Base-by-base conservation (phyloP, 2,797 vertebrate genomes). In the Hypotaenidia philippensis region DNA sequence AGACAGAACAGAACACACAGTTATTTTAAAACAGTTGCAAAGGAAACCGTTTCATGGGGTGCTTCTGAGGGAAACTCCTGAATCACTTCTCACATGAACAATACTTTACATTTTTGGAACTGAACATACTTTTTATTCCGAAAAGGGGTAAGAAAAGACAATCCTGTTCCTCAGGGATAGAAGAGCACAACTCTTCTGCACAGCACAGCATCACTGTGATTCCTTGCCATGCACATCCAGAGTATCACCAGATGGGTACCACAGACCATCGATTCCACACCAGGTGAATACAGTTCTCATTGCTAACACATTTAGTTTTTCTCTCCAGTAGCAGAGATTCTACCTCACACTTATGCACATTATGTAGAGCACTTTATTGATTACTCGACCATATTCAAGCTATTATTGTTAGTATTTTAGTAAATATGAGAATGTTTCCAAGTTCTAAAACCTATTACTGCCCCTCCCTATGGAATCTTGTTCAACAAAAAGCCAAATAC, bases 401-500 rank as follows among this genome's bases (percentile, higher is more conserved):
- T 55, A 49, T 19, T 55, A 26, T 5, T 78, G 26, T 34, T 15
- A 52, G 56, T 36, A 91, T 90, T 94, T 96, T 29, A 69, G 45
- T 76, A 89, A 91, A 40, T 76, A 79, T 9, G 52, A 71, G 31
- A 86, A 61, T 22, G 50, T 56, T 91, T 69, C n/a, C 87, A 71
- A 92, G 66, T 69, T 76, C 6, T 66, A 40, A 94, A 89, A 45
- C 80, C 56, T 56, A 84, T 56, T 83, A 47, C 81, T 77, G 57
- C 57, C 79, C 76, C 81, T 50, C 61, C 34, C 34, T 64, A 89
- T 27, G 90, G 91, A 91, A 88, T 10, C 64, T 40, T 81, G 45
- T 26, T 56, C 40, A 82, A 81, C 81, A 93, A 97, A 95, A 94
- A 89, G 86, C 95, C 94, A 96, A 96, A 96, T 94, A 61, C 75